Conservation (phyloP, 1,140 invertebrate species). For the Berghia stephanieae region DNA sequence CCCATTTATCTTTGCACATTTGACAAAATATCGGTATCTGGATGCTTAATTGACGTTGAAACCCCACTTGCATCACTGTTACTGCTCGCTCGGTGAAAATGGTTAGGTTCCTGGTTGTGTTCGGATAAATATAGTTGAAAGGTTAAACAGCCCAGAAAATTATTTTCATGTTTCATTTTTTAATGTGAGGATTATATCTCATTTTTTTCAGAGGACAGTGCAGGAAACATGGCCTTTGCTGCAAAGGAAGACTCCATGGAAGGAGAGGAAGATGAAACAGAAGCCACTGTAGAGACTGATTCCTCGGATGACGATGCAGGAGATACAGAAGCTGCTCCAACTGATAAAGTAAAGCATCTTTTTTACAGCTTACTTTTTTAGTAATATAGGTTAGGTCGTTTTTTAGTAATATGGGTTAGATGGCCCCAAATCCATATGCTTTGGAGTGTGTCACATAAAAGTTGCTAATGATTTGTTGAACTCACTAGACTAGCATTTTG, state of each 20-base stretch:
- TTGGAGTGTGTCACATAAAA: background rate
- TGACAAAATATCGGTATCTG: too few species aligned
- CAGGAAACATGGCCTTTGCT: conserved; percentile 37
- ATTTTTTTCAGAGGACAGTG: conserved; percentile 22
- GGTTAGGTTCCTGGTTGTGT: background rate
- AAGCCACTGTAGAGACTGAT: conserved; percentile 56
- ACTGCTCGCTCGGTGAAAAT: background rate
- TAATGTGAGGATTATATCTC: background rate
- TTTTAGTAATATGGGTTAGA: background rate
- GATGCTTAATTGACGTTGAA: background rate
- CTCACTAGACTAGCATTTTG: background rate
- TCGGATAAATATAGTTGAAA: background rate
- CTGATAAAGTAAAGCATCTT: conserved; percentile 54
- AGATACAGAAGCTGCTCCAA: conserved; percentile 44
- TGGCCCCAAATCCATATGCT: background rate
- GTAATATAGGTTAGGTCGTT: background rate
- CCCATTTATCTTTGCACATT: too few species aligned
- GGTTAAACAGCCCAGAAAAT: background rate
- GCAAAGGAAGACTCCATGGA: conserved; percentile 54
- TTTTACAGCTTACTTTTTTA: conserved; percentile 19
- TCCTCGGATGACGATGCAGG: conserved; percentile 39
- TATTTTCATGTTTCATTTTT: background rate
- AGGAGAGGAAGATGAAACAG: conserved; percentile 61
- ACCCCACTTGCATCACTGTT: background rate
- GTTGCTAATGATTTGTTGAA: background rate